These are phyloP conservation scores for Lates japonicus DNA, from an alignment of 2,797 vertebrate genomes.

Conservation along the genomic window DNA sequence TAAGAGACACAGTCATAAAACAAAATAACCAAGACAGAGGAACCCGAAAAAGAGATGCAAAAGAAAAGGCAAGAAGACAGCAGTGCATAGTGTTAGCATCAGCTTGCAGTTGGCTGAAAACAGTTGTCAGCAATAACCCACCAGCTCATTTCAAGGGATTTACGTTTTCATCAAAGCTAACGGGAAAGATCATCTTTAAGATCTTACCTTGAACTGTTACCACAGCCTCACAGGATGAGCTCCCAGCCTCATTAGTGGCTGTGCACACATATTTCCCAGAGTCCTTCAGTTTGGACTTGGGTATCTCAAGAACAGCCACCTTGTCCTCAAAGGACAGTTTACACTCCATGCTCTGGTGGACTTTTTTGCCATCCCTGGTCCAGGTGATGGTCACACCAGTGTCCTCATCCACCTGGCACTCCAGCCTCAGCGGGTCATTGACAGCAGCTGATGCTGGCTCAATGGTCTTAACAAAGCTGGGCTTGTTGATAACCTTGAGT, in stretches of 20 bases:
- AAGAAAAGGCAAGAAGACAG: constrained; percentile 54
- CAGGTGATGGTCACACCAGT: constrained; percentile 92
- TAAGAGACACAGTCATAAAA: constrained; percentile 39
- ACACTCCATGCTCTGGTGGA: constrained; percentile 95
- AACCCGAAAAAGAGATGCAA: constrained; percentile 35
- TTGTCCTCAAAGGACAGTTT: constrained; percentile 98
- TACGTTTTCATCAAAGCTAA: constrained; percentile 39
- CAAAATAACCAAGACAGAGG: constrained; percentile 48
- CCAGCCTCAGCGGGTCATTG: constrained; percentile 92
- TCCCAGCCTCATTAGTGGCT: constrained; percentile 95
- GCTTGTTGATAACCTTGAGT: constrained; percentile 92
- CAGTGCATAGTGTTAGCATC: constrained; percentile 61
- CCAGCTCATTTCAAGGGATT: constrained; percentile 43
- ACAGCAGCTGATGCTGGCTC: constrained; percentile 90
- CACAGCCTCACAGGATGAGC: constrained; percentile 90
- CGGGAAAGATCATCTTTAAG: constrained; percentile 54
- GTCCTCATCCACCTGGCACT: constrained; percentile 98
- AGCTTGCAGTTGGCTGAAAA: constrained; percentile 53
- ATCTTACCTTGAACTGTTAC: constrained; percentile 96
- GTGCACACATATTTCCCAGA: constrained; percentile 95
- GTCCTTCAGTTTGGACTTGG: constrained; percentile 95
- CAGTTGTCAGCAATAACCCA: constrained; percentile 51
- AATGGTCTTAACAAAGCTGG: constrained; percentile 91
- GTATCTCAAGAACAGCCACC: constrained; percentile 94
- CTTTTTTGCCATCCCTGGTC: constrained; percentile 95